phyloP scores from a whole-genome alignment of 2,888 invertebrate genomes.

The Ornithoptera priamus region DNA sequence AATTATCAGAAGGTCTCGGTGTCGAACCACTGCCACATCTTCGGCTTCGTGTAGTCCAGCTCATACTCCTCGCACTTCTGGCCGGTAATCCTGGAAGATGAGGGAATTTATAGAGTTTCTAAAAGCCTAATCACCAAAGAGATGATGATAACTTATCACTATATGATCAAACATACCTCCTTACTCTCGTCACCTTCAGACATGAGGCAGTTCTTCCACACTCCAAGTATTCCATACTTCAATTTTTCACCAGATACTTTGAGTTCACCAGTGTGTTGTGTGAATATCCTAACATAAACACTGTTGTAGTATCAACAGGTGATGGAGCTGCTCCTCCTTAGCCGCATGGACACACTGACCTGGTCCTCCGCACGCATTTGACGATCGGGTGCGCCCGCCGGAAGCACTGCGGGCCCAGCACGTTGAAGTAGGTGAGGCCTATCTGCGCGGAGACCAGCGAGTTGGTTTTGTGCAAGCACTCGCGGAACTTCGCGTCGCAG shows the following conservation, averaged over 20 bases:
- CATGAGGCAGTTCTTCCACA: too few relatives aligned
- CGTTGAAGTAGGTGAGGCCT: constrained; percentile 86
- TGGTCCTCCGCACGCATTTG: constrained; percentile 64
- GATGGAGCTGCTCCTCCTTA: too few relatives aligned
- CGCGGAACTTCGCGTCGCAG: constrained; percentile 84
- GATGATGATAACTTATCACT: too few relatives aligned
- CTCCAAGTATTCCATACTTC: too few relatives aligned
- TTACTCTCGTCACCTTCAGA: too few relatives aligned
- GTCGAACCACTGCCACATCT: constrained; percentile 83
- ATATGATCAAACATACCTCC: too few relatives aligned
- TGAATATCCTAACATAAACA: too few relatives aligned
- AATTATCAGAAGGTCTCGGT: constrained; percentile 75
- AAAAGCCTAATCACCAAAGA: too few relatives aligned
- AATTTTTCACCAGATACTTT: too few relatives aligned
- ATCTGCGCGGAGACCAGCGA: constrained; percentile 80
- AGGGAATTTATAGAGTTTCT: too few relatives aligned
- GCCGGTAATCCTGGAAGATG: constrained; percentile 63
- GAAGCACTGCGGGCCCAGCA: constrained; percentile 86
- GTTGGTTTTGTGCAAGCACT: constrained; percentile 81
- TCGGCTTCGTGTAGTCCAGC: constrained; percentile 67
- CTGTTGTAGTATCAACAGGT: too few relatives aligned
- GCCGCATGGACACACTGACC: constrained; percentile 39
- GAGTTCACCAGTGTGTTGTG: too few relatives aligned
- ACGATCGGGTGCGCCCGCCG: constrained; percentile 78
- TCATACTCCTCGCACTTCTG: constrained; percentile 79